Conservation (phyloP, 2,113 vertebrate species). For the Scalopus aquaticus region DNA sequence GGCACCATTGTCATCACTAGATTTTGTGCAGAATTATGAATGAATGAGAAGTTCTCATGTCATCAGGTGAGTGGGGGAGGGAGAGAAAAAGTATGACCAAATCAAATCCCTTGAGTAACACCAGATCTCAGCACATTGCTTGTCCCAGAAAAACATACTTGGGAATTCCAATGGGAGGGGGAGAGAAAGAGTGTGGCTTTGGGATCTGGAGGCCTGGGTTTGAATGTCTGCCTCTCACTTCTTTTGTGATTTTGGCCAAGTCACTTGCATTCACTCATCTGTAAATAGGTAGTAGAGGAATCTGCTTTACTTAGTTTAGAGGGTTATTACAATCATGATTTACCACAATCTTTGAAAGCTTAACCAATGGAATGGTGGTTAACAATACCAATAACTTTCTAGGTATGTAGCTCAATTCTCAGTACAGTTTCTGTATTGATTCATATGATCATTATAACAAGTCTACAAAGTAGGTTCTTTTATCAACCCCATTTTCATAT, state of each 20-base stretch:
- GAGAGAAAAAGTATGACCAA: background rate
- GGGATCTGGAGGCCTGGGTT: background rate
- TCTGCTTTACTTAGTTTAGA: background rate
- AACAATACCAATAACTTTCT: conserved; percentile 18
- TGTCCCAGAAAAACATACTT: background rate
- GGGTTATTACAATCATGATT: background rate
- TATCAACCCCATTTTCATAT: background rate
- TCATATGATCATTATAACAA: conserved; percentile 10
- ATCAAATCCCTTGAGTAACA: background rate
- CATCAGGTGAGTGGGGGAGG: background rate
- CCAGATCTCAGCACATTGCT: background rate
- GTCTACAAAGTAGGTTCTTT: background rate
- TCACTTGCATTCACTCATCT: background rate
- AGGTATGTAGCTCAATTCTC: background rate
- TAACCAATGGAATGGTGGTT: conserved; percentile 8
- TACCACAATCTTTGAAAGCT: background rate
- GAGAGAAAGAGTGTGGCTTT: background rate
- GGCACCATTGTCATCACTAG: background rate
- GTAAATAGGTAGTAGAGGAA: background rate
- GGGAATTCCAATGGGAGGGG: background rate
- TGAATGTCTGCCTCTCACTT: background rate
- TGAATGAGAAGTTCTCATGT: background rate
- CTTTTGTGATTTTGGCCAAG: background rate
- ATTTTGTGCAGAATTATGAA: conserved; percentile 43
- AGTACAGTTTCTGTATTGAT: background rate